Base-by-base conservation (phyloP, 2,888 invertebrate species). In the Acleris sparsana region DNA sequence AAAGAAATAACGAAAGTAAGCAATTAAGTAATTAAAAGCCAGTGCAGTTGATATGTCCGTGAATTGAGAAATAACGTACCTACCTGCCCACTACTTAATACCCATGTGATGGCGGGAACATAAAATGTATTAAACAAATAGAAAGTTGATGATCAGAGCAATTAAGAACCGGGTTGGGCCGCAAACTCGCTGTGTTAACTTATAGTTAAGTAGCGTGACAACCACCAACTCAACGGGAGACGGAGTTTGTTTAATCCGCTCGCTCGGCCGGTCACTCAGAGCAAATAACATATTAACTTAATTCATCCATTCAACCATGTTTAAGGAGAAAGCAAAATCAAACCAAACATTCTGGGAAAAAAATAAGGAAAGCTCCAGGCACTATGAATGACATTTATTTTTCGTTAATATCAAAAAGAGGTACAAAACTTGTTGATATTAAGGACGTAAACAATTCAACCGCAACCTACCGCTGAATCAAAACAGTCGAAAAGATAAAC, bases 201-300 rank as follows among this genome's bases (percentile, higher is more conserved):
- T 69, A 70, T 64, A 71, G 76, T 78, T 80, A 86, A 87, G 87
- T 87, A 82, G 77, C 86, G 82, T 87, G 84, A 85, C 78, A 68
- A 71, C 68, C 65, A 56, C 69, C 71, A 71, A 69, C 68, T 63
- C 53, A 67, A 71, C 70, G 70, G 64, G 62, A 59, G 67, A 51
- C 62, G 44, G 63, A 68, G 60, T 68, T 67, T 73, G 69, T 74
- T 74, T 72, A 71, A 70, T 72, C 71, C 73, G 74, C 75, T 72
- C 77, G 76, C 71, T 76, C 78, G 75, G 74, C 75, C 75, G 75
- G 74, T 76, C 75, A 72, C 73, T 69, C 69, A 73, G 68, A 73
- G 69, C 71, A 72, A 60, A 73, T 72, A 74, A 73, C 71, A 56
- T 57, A 66, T 66, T 62, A 62, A 62, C 51, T 57, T 66, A 62